Evolutionary conservation across 2,888 invertebrate genomes (phyloP), one percentile per base, ranked within the genome.

Genomic region (Therioaphis trifolii): DNA sequence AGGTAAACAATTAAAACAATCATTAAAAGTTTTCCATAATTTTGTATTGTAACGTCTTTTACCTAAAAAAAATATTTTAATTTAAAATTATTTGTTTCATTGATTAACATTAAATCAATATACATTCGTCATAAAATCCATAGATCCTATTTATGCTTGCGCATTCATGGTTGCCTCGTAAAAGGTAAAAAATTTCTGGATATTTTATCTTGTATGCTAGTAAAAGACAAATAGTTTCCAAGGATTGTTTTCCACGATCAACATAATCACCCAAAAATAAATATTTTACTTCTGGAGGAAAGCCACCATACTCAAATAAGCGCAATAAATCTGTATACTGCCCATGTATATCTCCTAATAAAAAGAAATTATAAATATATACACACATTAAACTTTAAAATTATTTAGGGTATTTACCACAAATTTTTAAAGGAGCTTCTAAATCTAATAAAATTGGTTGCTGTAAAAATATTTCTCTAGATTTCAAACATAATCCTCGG

Each of bases 111-210:
- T 77, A 76, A 40, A 77, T 43, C 69, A 71, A 87, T 89, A 89
- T 89, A 90, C 91, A 91, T 88, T 91, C 91, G 86, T 91, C 91
- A 88, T 94, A 94, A 88, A 94, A 95, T 84, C 99, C 99, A 90
- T 99, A 99, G 90, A 99, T 98, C 91, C 98, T 93, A 91, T 99
- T 99, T 91, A 99, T 99, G 90, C 97, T 97, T 87, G 98, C 98
- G 89, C 98, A 96, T 88, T 96, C 96, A 89, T 96, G 98, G 91
- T 96, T 98, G 89, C 94, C 96, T 88, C 95, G 92, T 85, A 99
- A 91, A 86, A 99, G 92, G 89, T 99, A 99, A 91, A 99, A 99
- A 89, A 95, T 95, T 89, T 95, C 95, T 61, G 95, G 95, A 89
- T 95, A 96, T 90, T 96, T 96, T 87, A 98, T 98, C 93, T 99